These are phyloP conservation scores for Rhodeus uyekii DNA, from an alignment of 2,797 vertebrate species.

Conservation along the genomic window DNA sequence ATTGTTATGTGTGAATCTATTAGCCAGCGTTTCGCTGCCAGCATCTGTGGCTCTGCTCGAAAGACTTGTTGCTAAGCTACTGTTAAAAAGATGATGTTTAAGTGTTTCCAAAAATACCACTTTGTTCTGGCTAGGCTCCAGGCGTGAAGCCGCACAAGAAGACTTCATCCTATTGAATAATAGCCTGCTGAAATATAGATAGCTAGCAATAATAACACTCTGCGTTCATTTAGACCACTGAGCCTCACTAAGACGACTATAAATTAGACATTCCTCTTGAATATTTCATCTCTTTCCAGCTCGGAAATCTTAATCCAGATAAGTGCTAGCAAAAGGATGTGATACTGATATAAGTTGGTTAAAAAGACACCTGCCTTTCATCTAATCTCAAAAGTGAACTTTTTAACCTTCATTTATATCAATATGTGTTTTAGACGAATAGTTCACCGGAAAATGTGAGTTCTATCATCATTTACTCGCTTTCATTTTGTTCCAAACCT, in stretches of 20 bases:
- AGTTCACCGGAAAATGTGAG: not conserved
- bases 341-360: conserved; percentile 44
- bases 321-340: conserved; percentile 1
- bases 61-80: conserved; percentile 65
- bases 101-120: conserved; percentile 62
- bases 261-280: conserved; percentile 53
- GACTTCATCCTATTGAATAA: conserved; percentile 45
- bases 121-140: conserved; percentile 37
- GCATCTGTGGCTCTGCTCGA: conserved; percentile 24
- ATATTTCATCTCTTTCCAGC: conserved; percentile 48
- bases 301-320: conserved; percentile 35
- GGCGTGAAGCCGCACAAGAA: conserved; percentile 32
- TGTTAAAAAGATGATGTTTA: conserved; percentile 49
- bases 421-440: not conserved
- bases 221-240: conserved; percentile 42
- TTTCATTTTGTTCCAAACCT: not conserved
- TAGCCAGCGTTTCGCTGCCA: conserved; percentile 11
- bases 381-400: conserved; percentile 9
- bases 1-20: conserved; percentile 28
- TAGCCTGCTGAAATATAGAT: conserved; percentile 55
- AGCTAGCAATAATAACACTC: conserved; percentile 47
- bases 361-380: not conserved
- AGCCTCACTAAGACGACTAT: conserved; percentile 24
- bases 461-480: too few species aligned
- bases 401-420: not conserved